Base-by-base conservation (phyloP, 1,140 invertebrate genomes). In the Papilio dardanus region DNA sequence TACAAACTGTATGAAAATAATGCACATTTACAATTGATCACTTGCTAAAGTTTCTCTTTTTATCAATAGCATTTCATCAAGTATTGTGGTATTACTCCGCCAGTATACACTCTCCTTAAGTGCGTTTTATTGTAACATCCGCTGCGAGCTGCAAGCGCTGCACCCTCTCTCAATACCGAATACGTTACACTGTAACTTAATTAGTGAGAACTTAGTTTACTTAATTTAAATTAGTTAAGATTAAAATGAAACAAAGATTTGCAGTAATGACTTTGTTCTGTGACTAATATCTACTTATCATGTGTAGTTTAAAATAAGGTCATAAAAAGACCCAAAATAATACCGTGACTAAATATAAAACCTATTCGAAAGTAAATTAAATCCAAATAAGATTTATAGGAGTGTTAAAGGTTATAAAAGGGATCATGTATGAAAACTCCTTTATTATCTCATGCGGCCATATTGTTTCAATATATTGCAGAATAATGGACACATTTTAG, bases 401-500 rank as follows among this genome's bases (percentile, higher is more conserved):
- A 2, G 1, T 37, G 35, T 37, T 42, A 3, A 42, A 16, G 40
- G 2, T 46, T 46, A 5, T 1, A 46, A 46, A 19, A 46, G 42
- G 42, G 16, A 46, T 46, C 2, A 54, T 21, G 19, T 2, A 54
- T 24, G 4, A 0, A 28, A 24, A 24, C 19, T 54, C 24, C 24
- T 28, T 28, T 62, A 62, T 62, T 30, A 14, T 30, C 54, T 62
- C 1, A 6, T 19, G 12, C 7, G 3, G 10, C 21, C 24, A 24
- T 58, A 58, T 58, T 62, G 54, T 62, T 28, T 4, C 54, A 62
- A 62, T 62, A 62, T 62, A 62, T 62, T 62, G 54, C 12, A 28
- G 3, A 62, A 24, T 62, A 62, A 62, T 28, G 54, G 54, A 62
- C 54, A 62, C 54, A 62, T 62, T 62, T 62, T 62, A 62, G 54